These are phyloP conservation scores for Myocastor coypus DNA, from an alignment of 2,113 vertebrate species.

Conservation along the genomic window DNA sequence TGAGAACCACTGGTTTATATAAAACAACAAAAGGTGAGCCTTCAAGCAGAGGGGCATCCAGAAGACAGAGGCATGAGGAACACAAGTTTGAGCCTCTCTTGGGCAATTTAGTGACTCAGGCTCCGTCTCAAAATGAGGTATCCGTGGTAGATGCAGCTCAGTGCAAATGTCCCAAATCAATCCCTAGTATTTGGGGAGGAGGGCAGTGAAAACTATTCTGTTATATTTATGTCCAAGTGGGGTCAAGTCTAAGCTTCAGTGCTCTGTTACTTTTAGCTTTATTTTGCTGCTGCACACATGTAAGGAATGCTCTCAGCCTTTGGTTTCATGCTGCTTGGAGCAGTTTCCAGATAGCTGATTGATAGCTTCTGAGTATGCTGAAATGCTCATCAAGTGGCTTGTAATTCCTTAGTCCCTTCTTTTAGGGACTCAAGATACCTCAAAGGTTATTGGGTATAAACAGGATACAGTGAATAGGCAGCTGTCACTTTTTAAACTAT, in stretches of 20 bases:
- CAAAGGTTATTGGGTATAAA: background rate
- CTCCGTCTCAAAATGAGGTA: background rate
- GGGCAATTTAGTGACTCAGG: background rate
- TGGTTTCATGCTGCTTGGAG: background rate
- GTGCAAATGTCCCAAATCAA: background rate
- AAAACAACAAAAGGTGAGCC: background rate
- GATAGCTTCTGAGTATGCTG: background rate
- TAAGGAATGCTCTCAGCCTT: background rate
- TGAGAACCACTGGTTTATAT: background rate
- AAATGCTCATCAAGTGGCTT: background rate
- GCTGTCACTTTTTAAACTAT: background rate
- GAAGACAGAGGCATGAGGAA: background rate
- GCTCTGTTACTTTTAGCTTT: background rate
- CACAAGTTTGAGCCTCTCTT: background rate
- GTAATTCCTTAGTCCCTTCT: background rate
- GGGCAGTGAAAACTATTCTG: too few relatives aligned
- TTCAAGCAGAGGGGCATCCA: background rate
- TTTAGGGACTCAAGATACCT: background rate
- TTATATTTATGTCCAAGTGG: accelerated
- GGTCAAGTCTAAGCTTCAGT: background rate
- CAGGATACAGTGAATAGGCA: background rate
- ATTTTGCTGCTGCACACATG: accelerated
- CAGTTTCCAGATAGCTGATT: background rate
- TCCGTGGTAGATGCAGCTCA: background rate
- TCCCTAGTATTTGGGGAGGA: background rate